Evolutionary conservation across 1,140 invertebrate species (phyloP), one percentile per base, ranked within the genome.

Genomic region (Plodia interpunctella): DNA sequence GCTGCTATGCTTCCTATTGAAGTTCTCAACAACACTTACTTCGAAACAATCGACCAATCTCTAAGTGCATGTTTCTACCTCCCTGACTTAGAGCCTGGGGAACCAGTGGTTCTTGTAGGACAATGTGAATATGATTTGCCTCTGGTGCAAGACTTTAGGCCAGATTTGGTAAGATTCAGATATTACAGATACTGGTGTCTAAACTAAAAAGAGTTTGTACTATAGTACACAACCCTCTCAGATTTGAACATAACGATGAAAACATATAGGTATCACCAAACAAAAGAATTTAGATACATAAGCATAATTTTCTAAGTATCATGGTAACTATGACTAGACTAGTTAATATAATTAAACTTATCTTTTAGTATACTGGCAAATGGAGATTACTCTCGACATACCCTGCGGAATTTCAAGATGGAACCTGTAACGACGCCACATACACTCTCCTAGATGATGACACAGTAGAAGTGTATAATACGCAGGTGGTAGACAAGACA

Each of bases 311-410:
- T 25, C 21, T 25, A 6, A 25, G 21, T 25, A 25, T 25, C 21
- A 25, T n/a, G n/a, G n/a, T n/a, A n/a, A n/a, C n/a, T n/a, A n/a
- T n/a, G n/a, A n/a, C n/a, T n/a, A n/a, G n/a, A n/a, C n/a, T n/a
- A n/a, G n/a, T 25, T 25, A 25, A 6, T 25, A 25, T 25, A 25
- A 25, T 25, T 3, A 25, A 25, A 25, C 21, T 25, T 25, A 44
- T 17, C 0, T 44, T 87, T 52, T 52, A 85, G 83, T 87, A 83
- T 38, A 17, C 59, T 9, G 78, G 76, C 1, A 62, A 59, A 2
- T 87, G 83, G 83, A 69, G 76, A 17, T 59, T 80, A 54, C 70
- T 87, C 10, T 74, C 83, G 44, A 71, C 59, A 0, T 87, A 87
- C 44, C 60, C 68, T 19, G 62, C 79, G 0, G 68, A 76, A 10